phyloP scores from a whole-genome alignment of 2,888 invertebrate genomes.

The Bellardia pandia region DNA sequence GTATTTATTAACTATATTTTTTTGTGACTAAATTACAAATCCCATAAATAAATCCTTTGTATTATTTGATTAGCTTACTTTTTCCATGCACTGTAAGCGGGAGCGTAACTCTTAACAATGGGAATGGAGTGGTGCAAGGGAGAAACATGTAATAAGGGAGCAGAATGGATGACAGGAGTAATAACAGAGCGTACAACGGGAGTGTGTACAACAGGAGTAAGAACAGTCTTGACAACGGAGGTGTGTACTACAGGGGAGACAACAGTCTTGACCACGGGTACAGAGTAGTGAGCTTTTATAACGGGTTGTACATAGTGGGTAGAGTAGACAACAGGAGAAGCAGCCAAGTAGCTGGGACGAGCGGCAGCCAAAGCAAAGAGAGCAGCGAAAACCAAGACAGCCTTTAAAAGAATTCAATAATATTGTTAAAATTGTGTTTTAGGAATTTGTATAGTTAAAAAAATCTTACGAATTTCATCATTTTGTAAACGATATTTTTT shows the following conservation, averaged over 20 bases:
- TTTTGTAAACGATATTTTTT: conserved; percentile 41
- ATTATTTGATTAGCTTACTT: too few species aligned
- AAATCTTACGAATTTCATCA: conserved; percentile 77
- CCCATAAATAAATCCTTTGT: too few species aligned
- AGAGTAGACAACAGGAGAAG: conserved; percentile 79
- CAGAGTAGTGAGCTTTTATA: conserved; percentile 74
- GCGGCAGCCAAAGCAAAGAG: conserved; percentile 79
- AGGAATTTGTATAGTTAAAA: too few species aligned
- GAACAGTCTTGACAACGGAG: conserved; percentile 35
- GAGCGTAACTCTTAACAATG: neutral
- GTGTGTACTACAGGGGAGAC: conserved; percentile 43
- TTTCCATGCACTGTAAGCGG: neutral
- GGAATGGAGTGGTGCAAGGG: neutral
- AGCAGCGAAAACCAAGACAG: conserved; percentile 76
- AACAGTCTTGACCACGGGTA: conserved; percentile 53
- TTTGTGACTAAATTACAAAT: too few species aligned
- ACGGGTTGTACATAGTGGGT: conserved; percentile 79
- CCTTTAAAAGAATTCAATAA: conserved; percentile 60
- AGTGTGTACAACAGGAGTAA: conserved; percentile 43
- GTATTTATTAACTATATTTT: too few species aligned
- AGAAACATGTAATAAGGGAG: neutral
- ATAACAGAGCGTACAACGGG: neutral
- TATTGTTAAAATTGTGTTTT: too few species aligned
- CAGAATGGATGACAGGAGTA: neutral
- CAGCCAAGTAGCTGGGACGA: conserved; percentile 76